Percentiles rank a stretch among this genome's conserved stretches.
Evolutionary conservation across 2,113 vertebrate species (phyloP).

Genomic region (Crocuta crocuta): DNA sequence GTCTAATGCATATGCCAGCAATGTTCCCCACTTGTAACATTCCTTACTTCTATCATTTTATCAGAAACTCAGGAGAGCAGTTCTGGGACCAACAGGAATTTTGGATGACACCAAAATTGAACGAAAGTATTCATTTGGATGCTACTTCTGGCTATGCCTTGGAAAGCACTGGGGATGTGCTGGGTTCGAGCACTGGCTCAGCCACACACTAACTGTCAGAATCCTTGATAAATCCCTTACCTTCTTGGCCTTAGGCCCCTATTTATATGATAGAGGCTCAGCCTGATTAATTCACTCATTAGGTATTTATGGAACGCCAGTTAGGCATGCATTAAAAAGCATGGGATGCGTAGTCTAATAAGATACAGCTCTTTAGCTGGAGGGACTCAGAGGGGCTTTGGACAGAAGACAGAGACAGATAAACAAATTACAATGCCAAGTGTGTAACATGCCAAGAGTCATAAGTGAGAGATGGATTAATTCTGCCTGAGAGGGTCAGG

Average conservation of each 20-base stretch:
- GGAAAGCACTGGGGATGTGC: background rate
- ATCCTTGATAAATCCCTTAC: background rate
- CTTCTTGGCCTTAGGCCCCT: background rate
- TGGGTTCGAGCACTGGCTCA: background rate
- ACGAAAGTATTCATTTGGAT: background rate
- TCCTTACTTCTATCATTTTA: slow-evolving; percentile 47
- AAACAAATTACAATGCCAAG: background rate
- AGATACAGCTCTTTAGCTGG: background rate
- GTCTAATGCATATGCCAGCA: slow-evolving; percentile 68
- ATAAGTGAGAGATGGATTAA: background rate
- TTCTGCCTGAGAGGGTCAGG: background rate
- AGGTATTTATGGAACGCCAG: background rate
- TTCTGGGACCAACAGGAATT: background rate
- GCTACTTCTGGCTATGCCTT: background rate
- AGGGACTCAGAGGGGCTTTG: background rate
- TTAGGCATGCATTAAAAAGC: background rate
- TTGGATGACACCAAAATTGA: background rate
- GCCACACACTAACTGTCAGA: background rate
- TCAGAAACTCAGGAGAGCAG: slow-evolving; percentile 17
- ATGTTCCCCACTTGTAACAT: slow-evolving; percentile 43
- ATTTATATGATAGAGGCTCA: background rate
- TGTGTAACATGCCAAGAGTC: background rate
- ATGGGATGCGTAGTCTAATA: background rate
- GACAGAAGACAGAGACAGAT: background rate
- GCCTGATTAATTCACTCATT: background rate